Conservation (phyloP, 2,797 vertebrate genomes). For the Thripadectes ignobilis region DNA sequence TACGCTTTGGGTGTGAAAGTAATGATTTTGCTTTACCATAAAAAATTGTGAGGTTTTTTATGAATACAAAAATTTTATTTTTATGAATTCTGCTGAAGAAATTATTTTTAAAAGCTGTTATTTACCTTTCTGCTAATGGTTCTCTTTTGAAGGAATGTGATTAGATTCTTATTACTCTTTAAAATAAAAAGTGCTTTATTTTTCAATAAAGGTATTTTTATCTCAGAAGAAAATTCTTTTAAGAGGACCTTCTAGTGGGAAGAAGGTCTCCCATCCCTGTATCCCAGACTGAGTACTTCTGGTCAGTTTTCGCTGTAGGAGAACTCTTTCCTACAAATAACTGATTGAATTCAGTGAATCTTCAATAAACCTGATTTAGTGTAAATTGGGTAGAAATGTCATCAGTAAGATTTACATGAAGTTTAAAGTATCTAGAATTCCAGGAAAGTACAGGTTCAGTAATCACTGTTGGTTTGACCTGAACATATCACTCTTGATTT, state of each 20-base stretch:
- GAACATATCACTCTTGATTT: background rate
- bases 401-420: background rate
- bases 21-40: background rate
- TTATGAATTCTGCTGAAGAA: background rate
- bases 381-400: background rate
- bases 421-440: background rate
- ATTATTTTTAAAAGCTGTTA: background rate
- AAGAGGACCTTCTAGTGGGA: background rate
- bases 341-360: background rate
- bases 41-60: background rate
- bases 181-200: background rate
- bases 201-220: background rate
- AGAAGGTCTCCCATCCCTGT: background rate
- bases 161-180: background rate
- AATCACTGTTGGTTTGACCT: conserved; percentile 8
- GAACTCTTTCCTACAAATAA: background rate
- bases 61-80: background rate
- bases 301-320: background rate
- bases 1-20: background rate
- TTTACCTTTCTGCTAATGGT: background rate
- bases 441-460: background rate
- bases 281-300: background rate
- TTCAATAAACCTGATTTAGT: background rate
- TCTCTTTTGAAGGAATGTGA: background rate
- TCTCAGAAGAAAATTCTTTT: background rate